Conservation (phyloP, 2,888 invertebrate genomes). For the Glyphotaelius pellucidus region DNA sequence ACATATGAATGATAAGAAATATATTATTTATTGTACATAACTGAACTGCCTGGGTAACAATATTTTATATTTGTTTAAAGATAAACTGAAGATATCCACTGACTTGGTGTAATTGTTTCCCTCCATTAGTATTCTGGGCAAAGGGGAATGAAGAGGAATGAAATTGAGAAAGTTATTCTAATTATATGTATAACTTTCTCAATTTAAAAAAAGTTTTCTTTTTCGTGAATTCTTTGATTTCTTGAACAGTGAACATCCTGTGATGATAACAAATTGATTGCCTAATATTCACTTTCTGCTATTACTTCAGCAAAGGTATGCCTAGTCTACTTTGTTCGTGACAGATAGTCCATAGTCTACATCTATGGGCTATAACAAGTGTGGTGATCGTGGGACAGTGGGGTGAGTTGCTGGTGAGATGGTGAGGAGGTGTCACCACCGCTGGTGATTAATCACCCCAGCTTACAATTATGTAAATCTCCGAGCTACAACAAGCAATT, state of each 20-base stretch:
- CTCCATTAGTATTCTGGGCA: no score
- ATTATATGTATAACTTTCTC: not conserved
- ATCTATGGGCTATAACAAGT: not conserved
- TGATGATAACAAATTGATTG: not conserved
- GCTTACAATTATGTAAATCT: constrained; percentile 62
- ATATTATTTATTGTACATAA: no score
- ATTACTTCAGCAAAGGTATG: not conserved
- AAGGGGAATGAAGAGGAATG: no score
- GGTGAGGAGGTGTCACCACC: constrained; percentile 44
- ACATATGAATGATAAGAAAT: no score
- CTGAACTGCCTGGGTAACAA: no score
- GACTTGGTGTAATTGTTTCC: no score
- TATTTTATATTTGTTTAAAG: no score
- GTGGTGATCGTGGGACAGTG: not conserved
- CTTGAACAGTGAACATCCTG: not conserved
- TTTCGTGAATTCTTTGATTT: not conserved
- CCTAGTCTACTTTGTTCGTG: not conserved
- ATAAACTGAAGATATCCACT: no score
- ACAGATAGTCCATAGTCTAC: not conserved
- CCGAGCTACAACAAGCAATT: constrained; percentile 58
- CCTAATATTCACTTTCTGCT: not conserved
- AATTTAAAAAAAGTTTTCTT: not conserved
- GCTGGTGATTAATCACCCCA: constrained; percentile 56
- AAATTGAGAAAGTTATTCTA: no score
- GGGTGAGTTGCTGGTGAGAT: constrained; percentile 4